Percentiles rank a stretch among this genome's conserved stretches.
Conservation (phyloP, 1,140 invertebrate species). For the Orchestia grillus region DNA sequence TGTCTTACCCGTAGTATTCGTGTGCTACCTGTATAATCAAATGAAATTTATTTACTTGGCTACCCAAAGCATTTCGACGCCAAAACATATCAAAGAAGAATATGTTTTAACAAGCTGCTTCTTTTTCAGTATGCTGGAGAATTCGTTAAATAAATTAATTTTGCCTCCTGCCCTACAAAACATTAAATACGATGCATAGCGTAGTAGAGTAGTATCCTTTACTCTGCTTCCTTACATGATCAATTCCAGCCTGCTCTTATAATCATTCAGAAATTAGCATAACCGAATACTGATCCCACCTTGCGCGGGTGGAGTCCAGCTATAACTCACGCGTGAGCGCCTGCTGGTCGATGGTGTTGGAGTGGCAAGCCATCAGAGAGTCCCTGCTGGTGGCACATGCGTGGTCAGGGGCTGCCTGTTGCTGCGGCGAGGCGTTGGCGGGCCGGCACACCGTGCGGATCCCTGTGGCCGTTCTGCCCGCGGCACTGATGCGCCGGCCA, state of each 20-base stretch:
- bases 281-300: not conserved
- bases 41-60: no score
- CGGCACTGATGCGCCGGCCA: not conserved
- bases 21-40: no score
- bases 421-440: not conserved
- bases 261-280: not conserved
- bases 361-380: not conserved
- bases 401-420: not conserved
- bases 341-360: conserved; percentile 8
- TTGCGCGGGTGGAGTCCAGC: not conserved
- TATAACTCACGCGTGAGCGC: not conserved
- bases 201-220: no score
- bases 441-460: not conserved
- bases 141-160: no score
- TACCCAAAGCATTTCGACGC: no score
- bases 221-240: not conserved
- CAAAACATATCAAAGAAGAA: no score
- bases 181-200: no score
- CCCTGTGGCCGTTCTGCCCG: no score
- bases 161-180: no score
- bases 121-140: no score
- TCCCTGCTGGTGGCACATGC: not conserved
- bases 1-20: no score
- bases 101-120: no score
- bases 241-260: not conserved